phyloP scores from a whole-genome alignment of 2,888 invertebrate genomes.

The Zaprionus obscuricornis region DNA sequence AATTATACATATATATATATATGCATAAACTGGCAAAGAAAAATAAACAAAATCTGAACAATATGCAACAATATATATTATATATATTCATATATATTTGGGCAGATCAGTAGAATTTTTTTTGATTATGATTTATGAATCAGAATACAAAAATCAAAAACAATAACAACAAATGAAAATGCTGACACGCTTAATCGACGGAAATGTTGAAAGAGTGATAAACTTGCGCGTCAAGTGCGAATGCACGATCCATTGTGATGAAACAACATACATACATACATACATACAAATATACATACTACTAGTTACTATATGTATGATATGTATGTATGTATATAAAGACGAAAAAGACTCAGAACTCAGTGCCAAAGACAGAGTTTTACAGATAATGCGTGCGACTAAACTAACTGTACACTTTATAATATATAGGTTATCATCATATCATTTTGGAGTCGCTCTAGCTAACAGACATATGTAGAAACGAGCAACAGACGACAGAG shows the following conservation, averaged over 20 bases:
- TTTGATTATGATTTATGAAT: slow-evolving; percentile 53
- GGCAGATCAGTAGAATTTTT: not conserved
- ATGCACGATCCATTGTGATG: too few relatives aligned
- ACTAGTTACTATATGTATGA: too few relatives aligned
- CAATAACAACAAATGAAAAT: not conserved
- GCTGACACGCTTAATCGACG: slow-evolving; percentile 9
- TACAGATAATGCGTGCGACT: slow-evolving; percentile 58
- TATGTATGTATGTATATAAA: too few relatives aligned
- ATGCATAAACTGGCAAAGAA: slow-evolving; percentile 26
- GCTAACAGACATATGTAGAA: too few relatives aligned
- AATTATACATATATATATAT: slow-evolving; percentile 20
- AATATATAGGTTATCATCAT: slow-evolving; percentile 72
- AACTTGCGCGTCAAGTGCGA: too few relatives aligned
- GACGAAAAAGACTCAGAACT: slow-evolving; percentile 43
- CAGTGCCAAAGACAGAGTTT: too few relatives aligned
- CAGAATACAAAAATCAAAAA: not conserved
- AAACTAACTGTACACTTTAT: slow-evolving; percentile 50
- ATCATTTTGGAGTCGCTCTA: slow-evolving; percentile 50
- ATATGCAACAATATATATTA: slow-evolving; percentile 12
- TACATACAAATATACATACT: too few relatives aligned
- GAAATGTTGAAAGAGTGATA: slow-evolving; percentile 34
- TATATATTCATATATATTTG: too few relatives aligned
- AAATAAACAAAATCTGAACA: slow-evolving; percentile 8
- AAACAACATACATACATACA: too few relatives aligned
- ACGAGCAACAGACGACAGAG: too few relatives aligned